A percentile compares a stretch with the other conserved stretches of the same genome.
These are phyloP conservation scores for Semnornis frantzii DNA, from an alignment of 2,113 vertebrate species.

Conservation along the genomic window DNA sequence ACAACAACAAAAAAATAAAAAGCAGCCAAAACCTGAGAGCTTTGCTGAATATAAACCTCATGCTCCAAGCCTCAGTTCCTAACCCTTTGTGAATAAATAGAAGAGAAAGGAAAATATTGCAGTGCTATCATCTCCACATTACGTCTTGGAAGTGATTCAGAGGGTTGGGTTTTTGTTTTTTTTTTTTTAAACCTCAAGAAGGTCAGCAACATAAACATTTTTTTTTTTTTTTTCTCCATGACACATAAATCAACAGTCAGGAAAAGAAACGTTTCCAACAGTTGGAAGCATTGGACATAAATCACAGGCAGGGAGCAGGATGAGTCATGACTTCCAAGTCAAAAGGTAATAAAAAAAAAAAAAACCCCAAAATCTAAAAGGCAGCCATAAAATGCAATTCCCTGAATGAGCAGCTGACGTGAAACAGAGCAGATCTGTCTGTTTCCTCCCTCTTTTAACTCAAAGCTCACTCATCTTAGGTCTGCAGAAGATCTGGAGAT, in stretches of 20 bases:
- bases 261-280: not conserved
- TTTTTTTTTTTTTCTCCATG: not conserved
- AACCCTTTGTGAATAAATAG: conserved; percentile 50
- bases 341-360: not conserved
- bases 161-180: not conserved
- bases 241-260: conserved; percentile 37
- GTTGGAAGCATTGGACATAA: conserved; percentile 7
- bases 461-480: fast-evolving
- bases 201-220: conserved; percentile 51
- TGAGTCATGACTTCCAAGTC: conserved; percentile 5
- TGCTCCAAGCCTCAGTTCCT: not conserved
- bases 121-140: conserved; percentile 2
- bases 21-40: not conserved
- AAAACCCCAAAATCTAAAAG: not conserved
- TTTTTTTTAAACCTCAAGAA: conserved; percentile 37
- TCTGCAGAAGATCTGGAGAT: fast-evolving
- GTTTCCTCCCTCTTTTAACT: not conserved
- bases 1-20: not conserved
- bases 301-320: not conserved
- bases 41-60: conserved; percentile 45
- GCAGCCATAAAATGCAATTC: not conserved
- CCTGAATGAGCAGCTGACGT: not conserved
- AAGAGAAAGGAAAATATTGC: conserved; percentile 25
- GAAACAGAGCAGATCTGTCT: not conserved
- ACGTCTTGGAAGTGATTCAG: conserved; percentile 25